Evolutionary conservation across 2,113 vertebrate genomes (phyloP).

Genomic region (Lycaon pictus): DNA sequence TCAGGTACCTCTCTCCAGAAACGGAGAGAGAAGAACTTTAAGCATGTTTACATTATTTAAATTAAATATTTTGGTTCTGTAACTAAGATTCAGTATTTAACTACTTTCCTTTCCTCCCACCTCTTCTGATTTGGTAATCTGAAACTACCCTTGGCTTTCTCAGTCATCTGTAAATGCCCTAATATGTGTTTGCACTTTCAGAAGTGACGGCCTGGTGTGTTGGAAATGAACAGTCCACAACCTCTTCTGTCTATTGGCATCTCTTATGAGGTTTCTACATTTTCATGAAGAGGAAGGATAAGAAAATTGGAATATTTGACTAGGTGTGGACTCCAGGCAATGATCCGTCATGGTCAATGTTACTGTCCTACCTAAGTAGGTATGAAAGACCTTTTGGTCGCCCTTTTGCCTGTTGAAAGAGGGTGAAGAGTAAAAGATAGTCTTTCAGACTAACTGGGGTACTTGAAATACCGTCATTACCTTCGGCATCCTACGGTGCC

Average conservation of each 20-base stretch:
- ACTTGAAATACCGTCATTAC: neutral
- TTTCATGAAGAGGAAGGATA: neutral
- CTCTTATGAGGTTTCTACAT: neutral
- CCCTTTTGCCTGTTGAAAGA: neutral
- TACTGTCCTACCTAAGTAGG: neutral
- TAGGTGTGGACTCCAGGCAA: neutral
- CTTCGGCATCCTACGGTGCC: neutral
- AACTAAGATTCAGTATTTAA: neutral
- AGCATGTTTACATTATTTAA: neutral
- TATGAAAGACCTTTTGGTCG: neutral
- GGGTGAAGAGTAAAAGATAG: neutral
- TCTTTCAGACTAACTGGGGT: neutral
- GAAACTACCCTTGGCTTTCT: neutral
- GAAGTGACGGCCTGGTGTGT: neutral
- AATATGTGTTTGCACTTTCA: neutral
- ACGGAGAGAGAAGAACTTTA: neutral
- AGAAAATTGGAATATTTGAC: neutral
- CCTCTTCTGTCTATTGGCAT: neutral
- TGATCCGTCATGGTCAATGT: neutral
- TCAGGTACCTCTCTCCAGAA: neutral
- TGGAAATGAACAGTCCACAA: neutral
- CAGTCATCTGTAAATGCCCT: neutral
- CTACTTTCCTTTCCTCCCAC: neutral
- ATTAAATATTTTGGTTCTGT: neutral
- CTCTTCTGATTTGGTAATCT: neutral